A percentile compares a stretch with the other conserved stretches of the same genome.
These are phyloP conservation scores for Trachythela sp. DNA, from an alignment of 64 coral and sea anemone genomes.

Conservation along the genomic window DNA sequence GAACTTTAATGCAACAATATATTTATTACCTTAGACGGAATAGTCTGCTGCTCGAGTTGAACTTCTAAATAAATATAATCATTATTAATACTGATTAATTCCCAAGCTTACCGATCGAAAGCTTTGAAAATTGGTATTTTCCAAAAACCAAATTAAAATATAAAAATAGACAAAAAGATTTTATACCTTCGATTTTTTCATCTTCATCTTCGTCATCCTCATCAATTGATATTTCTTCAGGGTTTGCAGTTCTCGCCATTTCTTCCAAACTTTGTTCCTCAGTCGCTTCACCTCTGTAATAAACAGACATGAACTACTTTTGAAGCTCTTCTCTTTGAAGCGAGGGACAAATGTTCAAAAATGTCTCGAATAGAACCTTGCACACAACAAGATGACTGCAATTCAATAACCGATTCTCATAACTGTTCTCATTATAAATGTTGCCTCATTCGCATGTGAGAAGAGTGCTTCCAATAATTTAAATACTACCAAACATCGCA, in stretches of 20 bases:
- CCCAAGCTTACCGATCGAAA: not conserved
- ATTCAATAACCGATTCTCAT: no score
- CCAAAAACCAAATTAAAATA: not conserved
- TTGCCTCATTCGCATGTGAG: no score
- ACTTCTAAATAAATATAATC: slow-evolving; percentile 54
- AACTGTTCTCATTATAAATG: no score
- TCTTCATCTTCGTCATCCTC: slow-evolving; percentile 90
- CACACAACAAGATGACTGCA: no score
- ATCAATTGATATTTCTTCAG: slow-evolving; percentile 95
- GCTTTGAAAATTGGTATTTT: not conserved
- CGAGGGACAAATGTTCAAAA: no score
- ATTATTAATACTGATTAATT: not conserved
- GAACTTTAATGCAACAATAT: no score
- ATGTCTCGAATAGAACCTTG: no score
- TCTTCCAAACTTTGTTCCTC: slow-evolving; percentile 37
- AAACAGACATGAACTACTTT: not conserved
- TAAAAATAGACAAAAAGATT: not conserved
- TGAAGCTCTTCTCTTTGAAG: no score
- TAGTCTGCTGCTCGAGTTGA: slow-evolving; percentile 69
- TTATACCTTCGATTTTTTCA: slow-evolving; percentile 38
- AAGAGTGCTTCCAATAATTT: no score
- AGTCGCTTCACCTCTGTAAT: slow-evolving; percentile 67
- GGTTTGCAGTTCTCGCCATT: slow-evolving; percentile 59
- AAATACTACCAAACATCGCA: no score
- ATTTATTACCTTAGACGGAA: slow-evolving; percentile 71